Percentiles rank a stretch among this genome's conserved stretches.
phyloP scores from a whole-genome alignment of 2,113 vertebrate species.

The Anoura caudifer region DNA sequence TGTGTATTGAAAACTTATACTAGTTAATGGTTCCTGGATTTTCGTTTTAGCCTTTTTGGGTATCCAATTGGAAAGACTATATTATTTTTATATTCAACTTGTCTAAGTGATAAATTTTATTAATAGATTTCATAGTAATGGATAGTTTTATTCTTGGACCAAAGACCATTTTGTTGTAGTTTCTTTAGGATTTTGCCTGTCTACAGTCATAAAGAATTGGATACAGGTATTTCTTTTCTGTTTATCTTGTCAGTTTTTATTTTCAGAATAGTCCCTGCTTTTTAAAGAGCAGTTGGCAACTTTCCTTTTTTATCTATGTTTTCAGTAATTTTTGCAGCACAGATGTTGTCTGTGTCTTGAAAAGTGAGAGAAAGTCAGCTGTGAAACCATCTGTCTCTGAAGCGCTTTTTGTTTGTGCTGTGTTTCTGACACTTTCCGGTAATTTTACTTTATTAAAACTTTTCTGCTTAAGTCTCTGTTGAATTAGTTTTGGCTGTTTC shows the following conservation, averaged over 20 bases:
- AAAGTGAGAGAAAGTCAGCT: background rate
- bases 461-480: background rate
- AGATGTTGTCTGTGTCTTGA: background rate
- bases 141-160: constrained; percentile 12
- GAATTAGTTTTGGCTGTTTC: background rate
- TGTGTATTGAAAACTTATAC: background rate
- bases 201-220: constrained; percentile 1
- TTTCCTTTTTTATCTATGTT: background rate
- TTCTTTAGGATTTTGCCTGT: constrained; percentile 18
- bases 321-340: background rate
- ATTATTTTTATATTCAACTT: constrained; percentile 16
- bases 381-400: background rate
- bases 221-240: background rate
- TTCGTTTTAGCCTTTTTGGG: background rate
- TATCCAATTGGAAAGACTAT: constrained; percentile 11
- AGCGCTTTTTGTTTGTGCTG: background rate
- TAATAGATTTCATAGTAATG: constrained; percentile 27
- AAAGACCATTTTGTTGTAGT: background rate
- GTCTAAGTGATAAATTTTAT: constrained; percentile 30
- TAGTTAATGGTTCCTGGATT: constrained; percentile 21
- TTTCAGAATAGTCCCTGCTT: constrained; percentile 7
- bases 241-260: constrained; percentile 30
- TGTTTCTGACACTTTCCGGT: background rate
- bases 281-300: background rate
- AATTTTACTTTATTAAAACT: background rate